phyloP scores from a whole-genome alignment of 1,140 invertebrate species.

The Drosophila sechellia region DNA sequence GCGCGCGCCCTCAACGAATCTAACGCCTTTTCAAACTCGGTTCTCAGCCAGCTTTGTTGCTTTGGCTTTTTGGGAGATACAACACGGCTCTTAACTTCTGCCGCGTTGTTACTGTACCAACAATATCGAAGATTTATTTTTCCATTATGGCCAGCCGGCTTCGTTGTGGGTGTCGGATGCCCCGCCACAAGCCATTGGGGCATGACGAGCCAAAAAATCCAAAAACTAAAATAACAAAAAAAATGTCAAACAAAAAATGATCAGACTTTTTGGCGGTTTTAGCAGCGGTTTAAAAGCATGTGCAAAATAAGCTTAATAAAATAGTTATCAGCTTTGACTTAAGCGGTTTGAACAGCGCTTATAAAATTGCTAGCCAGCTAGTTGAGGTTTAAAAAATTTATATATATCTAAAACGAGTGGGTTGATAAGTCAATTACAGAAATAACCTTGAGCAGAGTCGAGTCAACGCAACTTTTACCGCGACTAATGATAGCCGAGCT shows the following conservation, averaged over 20 bases:
- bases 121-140: slow-evolving; percentile 76
- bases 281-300: slow-evolving; percentile 7
- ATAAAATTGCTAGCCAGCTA: slow-evolving; percentile 1
- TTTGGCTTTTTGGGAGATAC: slow-evolving; percentile 45
- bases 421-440: slow-evolving; percentile 50
- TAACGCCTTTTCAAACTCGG: slow-evolving; percentile 78
- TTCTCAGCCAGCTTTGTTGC: slow-evolving; percentile 24
- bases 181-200: slow-evolving; percentile 66
- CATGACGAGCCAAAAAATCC: slow-evolving; percentile 63
- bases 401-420: slow-evolving; percentile 20
- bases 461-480: slow-evolving; percentile 22
- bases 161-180: slow-evolving; percentile 74
- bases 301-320: slow-evolving; percentile 26
- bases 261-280: slow-evolving; percentile 40
- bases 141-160: slow-evolving; percentile 76
- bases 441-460: slow-evolving; percentile 22
- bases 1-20: slow-evolving; percentile 77
- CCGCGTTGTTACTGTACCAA: slow-evolving; percentile 30
- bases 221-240: background rate
- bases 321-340: slow-evolving; percentile 12
- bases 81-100: slow-evolving; percentile 70
- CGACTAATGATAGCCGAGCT: slow-evolving; percentile 11
- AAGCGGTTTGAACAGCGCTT: slow-evolving; percentile 21
- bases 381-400: background rate
- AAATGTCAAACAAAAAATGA: slow-evolving; percentile 26